phyloP scores from a whole-genome alignment of 1,140 invertebrate genomes.

The Pseudomyrmex dendroicus region DNA sequence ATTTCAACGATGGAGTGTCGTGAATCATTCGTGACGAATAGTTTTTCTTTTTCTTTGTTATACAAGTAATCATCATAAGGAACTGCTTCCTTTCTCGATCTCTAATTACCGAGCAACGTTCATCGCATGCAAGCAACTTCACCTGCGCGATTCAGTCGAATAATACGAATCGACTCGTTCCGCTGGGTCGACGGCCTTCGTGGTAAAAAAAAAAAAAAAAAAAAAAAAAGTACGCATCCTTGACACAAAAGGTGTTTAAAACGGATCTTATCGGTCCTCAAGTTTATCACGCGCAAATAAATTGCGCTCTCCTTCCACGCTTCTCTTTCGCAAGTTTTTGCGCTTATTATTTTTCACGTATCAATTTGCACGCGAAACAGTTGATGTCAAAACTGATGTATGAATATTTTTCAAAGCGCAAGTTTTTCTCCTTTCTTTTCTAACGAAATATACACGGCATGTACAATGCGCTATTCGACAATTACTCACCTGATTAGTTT shows the following conservation, averaged over 20 bases:
- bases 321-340: neutral
- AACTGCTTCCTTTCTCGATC: slow-evolving; percentile 61
- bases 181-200: slow-evolving; percentile 69
- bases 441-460: too few species aligned
- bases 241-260: slow-evolving; percentile 63
- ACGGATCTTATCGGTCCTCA: slow-evolving; percentile 18
- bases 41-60: slow-evolving; percentile 29
- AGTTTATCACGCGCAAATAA: neutral
- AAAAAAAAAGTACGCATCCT: slow-evolving; percentile 54
- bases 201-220: slow-evolving; percentile 42
- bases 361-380: too few species aligned
- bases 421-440: neutral
- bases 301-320: neutral
- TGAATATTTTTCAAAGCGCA: neutral
- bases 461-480: neutral
- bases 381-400: too few species aligned
- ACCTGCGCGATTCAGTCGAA: slow-evolving; percentile 60
- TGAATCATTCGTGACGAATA: neutral
- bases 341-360: too few species aligned
- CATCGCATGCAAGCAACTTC: slow-evolving; percentile 49
- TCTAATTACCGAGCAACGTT: slow-evolving; percentile 61
- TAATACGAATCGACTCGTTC: slow-evolving; percentile 72
- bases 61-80: slow-evolving; percentile 17
- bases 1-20: slow-evolving; percentile 2
- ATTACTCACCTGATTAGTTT: slow-evolving; percentile 76